Conservation (phyloP, 2,888 invertebrate species). For the Meloe dianella region DNA sequence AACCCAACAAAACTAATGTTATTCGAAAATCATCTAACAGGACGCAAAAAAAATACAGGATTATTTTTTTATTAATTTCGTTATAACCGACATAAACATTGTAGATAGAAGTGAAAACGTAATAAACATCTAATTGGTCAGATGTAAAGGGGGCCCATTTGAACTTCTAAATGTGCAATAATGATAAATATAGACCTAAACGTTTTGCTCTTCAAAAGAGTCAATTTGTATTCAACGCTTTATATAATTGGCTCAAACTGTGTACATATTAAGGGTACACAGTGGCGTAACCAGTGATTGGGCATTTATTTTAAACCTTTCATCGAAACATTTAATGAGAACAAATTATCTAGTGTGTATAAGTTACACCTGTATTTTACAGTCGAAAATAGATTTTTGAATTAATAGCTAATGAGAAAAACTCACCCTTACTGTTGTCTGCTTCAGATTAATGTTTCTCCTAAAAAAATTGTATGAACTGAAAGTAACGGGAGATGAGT, state of each 20-base stretch:
- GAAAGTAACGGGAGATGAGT: no score
- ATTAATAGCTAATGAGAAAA: no score
- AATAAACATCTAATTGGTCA: slow-evolving; percentile 38
- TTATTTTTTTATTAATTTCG: neutral
- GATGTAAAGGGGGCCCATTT: slow-evolving; percentile 35
- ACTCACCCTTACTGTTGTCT: no score
- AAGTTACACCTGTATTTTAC: no score
- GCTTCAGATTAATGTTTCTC: no score
- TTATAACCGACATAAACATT: neutral
- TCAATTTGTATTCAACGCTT: slow-evolving; percentile 56
- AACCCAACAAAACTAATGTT: neutral
- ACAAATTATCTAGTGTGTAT: no score
- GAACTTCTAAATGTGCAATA: slow-evolving; percentile 39
- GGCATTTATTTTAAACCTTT: no score
- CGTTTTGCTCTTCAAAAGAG: slow-evolving; percentile 58
- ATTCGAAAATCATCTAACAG: neutral
- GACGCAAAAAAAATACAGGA: neutral
- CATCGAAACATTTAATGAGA: no score
- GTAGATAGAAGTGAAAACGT: neutral
- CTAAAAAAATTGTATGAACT: no score
- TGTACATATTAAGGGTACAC: slow-evolving; percentile 32
- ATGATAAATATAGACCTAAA: slow-evolving; percentile 52
- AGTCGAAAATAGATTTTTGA: no score
- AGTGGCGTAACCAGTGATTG: slow-evolving; percentile 21
- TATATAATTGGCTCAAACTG: slow-evolving; percentile 43